phyloP scores from a whole-genome alignment of 2,797 vertebrate genomes.

The Periparus ater region DNA sequence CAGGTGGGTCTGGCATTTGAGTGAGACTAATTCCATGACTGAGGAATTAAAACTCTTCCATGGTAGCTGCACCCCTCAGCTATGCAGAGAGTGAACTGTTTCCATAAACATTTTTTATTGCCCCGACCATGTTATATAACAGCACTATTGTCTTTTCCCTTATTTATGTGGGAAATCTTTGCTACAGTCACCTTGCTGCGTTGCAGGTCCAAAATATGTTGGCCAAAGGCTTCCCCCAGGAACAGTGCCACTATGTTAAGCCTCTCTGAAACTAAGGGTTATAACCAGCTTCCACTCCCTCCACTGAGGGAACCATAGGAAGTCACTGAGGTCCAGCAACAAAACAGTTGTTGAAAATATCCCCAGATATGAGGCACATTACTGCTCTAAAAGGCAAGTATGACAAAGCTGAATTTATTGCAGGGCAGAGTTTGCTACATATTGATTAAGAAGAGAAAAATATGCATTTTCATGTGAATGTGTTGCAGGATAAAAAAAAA shows the following conservation, averaged over 20 bases:
- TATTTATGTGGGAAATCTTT: not conserved
- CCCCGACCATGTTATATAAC: fast-evolving
- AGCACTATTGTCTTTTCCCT: not conserved
- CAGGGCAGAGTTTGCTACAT: not conserved
- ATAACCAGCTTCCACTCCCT: not conserved
- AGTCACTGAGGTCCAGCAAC: not conserved
- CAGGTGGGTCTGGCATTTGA: not conserved
- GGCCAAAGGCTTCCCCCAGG: not conserved
- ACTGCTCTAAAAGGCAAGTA: not conserved
- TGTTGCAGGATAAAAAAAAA: not conserved
- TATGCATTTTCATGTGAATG: not conserved
- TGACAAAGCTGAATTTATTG: not conserved
- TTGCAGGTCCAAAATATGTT: not conserved
- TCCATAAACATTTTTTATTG: not conserved
- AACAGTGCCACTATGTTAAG: not conserved
- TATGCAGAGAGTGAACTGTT: not conserved
- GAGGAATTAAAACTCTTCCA: not conserved
- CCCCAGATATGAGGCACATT: not conserved
- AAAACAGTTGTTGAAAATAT: not conserved
- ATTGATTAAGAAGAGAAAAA: not conserved
- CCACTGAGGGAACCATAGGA: not conserved
- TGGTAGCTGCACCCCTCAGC: not conserved
- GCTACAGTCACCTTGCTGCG: not conserved
- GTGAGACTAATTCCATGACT: not conserved
- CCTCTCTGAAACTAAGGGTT: not conserved